Conservation (phyloP, 2,888 invertebrate species). For the Tenthredo notha region DNA sequence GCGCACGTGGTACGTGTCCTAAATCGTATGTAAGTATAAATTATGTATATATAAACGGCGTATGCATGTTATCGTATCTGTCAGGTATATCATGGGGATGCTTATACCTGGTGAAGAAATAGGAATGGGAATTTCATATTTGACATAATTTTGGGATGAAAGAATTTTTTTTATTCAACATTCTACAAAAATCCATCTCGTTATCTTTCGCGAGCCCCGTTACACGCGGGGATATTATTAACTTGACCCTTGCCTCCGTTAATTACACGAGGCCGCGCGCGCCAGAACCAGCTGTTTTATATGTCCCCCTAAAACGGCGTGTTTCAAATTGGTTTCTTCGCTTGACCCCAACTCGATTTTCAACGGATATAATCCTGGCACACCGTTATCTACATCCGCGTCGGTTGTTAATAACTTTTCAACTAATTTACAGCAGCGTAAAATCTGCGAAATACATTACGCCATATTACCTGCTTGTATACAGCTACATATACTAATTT, state of each 20-base stretch:
- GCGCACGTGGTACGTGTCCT: constrained; percentile 42
- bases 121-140: too few species aligned
- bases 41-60: not conserved
- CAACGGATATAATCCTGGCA: constrained; percentile 32
- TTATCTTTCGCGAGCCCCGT: not conserved
- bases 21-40: constrained; percentile 14
- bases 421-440: constrained; percentile 34
- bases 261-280: constrained; percentile 40
- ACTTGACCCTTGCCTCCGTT: constrained; percentile 48
- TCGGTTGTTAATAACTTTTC: constrained; percentile 48
- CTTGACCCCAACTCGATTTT: constrained; percentile 48
- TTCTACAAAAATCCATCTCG: constrained; percentile 22
- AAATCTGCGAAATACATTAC: not conserved
- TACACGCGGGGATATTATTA: constrained; percentile 45
- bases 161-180: not conserved
- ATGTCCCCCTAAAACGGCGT: constrained; percentile 41
- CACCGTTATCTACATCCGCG: constrained; percentile 50
- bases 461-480: not conserved
- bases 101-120: not conserved
- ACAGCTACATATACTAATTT: not conserved
- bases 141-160: too few species aligned
- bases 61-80: not conserved
- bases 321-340: constrained; percentile 52
- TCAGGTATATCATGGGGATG: not conserved
- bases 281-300: constrained; percentile 48